These are phyloP conservation scores for Chrysemys picta DNA, from an alignment of 2,113 vertebrate genomes.

Conservation along the genomic window DNA sequence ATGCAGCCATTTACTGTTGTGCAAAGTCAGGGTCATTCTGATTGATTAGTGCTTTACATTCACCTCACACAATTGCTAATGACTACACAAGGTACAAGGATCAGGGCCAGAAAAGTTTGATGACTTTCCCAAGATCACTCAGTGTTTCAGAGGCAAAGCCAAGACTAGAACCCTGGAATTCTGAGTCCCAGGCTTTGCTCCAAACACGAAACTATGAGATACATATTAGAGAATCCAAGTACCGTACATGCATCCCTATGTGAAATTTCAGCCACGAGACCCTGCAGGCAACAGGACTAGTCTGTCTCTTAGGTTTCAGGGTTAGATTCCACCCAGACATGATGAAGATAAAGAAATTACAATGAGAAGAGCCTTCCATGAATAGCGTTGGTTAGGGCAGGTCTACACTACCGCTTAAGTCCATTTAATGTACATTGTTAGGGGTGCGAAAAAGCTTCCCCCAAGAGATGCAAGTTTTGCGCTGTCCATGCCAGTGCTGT, in stretches of 20 bases:
- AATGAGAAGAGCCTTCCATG: background rate
- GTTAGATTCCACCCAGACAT: background rate
- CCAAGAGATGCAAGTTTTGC: no score
- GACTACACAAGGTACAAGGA: background rate
- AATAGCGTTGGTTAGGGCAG: background rate
- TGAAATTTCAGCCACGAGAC: background rate
- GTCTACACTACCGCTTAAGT: no score
- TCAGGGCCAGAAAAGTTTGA: background rate
- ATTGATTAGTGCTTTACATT: background rate
- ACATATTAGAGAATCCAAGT: background rate
- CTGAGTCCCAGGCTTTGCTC: background rate
- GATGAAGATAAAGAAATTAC: background rate
- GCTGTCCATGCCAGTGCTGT: no score
- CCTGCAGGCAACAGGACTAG: background rate
- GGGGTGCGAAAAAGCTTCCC: no score
- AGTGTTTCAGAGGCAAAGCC: background rate
- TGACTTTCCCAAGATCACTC: background rate
- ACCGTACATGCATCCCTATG: background rate
- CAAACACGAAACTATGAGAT: background rate
- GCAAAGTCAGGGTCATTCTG: background rate
- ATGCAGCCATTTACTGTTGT: background rate
- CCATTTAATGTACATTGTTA: no score
- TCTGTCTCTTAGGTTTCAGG: background rate
- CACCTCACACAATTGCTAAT: background rate
- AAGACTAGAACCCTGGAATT: background rate